Evolutionary conservation across 2,797 vertebrate genomes (phyloP).

Genomic region (Microctenopoma steveboyesi): DNA sequence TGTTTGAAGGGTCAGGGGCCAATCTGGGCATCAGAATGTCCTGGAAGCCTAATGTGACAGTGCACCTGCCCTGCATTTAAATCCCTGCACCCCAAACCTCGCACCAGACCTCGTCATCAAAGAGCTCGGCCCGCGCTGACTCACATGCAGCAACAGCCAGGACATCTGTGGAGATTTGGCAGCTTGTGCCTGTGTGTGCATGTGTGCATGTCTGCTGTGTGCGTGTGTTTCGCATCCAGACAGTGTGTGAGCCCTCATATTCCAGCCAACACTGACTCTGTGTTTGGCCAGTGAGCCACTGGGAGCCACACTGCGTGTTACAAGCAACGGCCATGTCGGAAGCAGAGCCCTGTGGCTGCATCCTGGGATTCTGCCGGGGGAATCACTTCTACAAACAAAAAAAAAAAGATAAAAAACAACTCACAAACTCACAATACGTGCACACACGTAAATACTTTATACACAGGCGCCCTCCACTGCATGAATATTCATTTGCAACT

Average conservation of each 20-base stretch:
- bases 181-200: constrained; percentile 8
- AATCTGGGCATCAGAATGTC: constrained; percentile 60
- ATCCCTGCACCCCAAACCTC: constrained; percentile 59
- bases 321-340: constrained; percentile 51
- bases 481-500: constrained; percentile 87
- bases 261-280: constrained; percentile 62
- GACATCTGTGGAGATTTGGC: constrained; percentile 81
- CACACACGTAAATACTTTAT: constrained; percentile 66
- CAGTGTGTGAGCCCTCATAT: constrained; percentile 49
- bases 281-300: constrained; percentile 60
- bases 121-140: constrained; percentile 68
- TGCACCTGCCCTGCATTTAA: constrained; percentile 71
- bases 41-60: constrained; percentile 58
- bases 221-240: constrained; percentile 41
- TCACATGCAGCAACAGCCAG: constrained; percentile 73
- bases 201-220: background rate
- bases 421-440: constrained; percentile 23
- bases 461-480: constrained; percentile 64
- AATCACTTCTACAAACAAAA: constrained; percentile 33
- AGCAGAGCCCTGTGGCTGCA: constrained; percentile 45
- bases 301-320: constrained; percentile 60
- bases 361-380: constrained; percentile 36
- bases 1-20: constrained; percentile 58
- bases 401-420: constrained; percentile 10
- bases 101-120: constrained; percentile 68